These are phyloP conservation scores for Engraulis encrasicolus DNA, from an alignment of 2,113 vertebrate genomes.

Conservation along the genomic window DNA sequence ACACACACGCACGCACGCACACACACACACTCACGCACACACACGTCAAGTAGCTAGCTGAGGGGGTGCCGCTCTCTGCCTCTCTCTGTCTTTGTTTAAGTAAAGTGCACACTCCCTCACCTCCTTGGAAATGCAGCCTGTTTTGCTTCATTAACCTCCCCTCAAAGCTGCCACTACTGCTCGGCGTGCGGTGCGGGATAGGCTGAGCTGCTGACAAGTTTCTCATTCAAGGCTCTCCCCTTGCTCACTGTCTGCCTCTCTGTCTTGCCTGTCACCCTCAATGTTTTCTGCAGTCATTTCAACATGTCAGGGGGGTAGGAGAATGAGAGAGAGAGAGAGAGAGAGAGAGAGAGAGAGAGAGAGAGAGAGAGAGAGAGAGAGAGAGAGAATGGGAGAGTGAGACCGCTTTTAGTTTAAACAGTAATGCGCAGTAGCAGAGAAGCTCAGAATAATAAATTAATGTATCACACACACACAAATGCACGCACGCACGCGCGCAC, in stretches of 20 bases:
- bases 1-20: neutral
- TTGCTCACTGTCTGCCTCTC: neutral
- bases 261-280: conserved; percentile 31
- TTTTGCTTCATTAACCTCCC: conserved; percentile 37
- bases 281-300: neutral
- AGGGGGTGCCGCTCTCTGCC: neutral
- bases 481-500: too few species aligned
- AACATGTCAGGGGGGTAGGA: conserved; percentile 22
- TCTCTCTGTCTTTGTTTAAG: conserved; percentile 35
- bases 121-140: conserved; percentile 33
- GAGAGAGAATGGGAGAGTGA: neutral
- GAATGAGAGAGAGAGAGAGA: conserved; percentile 4
- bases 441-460: neutral
- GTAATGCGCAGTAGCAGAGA: neutral
- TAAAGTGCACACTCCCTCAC: conserved; percentile 20
- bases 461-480: neutral
- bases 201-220: conserved; percentile 21
- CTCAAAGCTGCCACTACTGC: conserved; percentile 26
- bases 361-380: conserved; percentile 2
- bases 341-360: conserved; percentile 4
- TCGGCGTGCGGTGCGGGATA: neutral
- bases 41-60: conserved; percentile 3
- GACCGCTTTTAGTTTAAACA: neutral
- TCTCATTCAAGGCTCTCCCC: conserved; percentile 15
- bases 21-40: neutral